Conservation (phyloP, 2,113 vertebrate species). For the Oceanites oceanicus region DNA sequence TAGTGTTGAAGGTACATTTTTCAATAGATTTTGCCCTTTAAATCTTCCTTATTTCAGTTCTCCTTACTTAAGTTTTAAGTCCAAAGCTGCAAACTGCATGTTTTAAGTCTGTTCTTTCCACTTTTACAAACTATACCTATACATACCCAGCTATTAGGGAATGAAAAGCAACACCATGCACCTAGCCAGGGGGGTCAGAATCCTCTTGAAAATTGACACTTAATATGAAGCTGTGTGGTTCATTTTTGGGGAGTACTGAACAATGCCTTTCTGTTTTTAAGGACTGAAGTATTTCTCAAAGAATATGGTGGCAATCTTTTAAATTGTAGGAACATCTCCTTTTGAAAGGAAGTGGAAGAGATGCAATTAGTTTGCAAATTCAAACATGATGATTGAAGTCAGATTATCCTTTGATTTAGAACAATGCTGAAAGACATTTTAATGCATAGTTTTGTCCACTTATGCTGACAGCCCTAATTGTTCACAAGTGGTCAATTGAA, state of each 20-base stretch:
- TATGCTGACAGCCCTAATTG: no score
- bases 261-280: slow-evolving; percentile 1
- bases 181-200: background rate
- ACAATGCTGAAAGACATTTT: slow-evolving; percentile 50
- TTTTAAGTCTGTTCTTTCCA: background rate
- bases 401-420: slow-evolving; percentile 68
- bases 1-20: background rate
- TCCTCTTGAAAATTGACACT: background rate
- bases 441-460: slow-evolving; percentile 60
- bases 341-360: slow-evolving; percentile 63
- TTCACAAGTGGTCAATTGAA: slow-evolving; percentile 34
- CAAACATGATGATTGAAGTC: slow-evolving; percentile 58
- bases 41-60: background rate
- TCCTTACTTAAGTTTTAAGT: background rate
- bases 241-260: slow-evolving; percentile 3
- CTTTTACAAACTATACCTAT: background rate
- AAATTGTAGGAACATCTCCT: slow-evolving; percentile 54
- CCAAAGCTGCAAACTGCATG: background rate
- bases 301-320: slow-evolving; percentile 9
- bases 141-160: background rate
- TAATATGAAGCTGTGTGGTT: background rate
- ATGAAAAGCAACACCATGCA: background rate
- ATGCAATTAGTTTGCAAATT: slow-evolving; percentile 68
- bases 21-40: background rate
- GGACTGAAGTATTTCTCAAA: slow-evolving; percentile 7